Evolutionary conservation across 2,888 invertebrate species (phyloP).

Genomic region (Platycnemis pennipes): DNA sequence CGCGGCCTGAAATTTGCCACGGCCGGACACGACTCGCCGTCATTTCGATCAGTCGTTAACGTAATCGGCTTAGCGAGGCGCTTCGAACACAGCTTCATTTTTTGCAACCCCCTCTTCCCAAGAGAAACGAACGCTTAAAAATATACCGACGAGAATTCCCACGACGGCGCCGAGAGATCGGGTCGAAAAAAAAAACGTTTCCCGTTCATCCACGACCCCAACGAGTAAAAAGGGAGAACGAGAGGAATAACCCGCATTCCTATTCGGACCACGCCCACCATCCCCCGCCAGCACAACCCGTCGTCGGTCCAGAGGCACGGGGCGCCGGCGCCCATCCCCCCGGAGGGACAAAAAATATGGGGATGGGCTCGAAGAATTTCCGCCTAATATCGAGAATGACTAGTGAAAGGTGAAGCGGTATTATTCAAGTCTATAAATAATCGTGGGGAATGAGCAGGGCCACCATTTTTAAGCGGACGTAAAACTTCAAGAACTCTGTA

Average conservation of each 20-base stretch:
- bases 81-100: neutral
- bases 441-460: neutral
- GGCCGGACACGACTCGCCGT: neutral
- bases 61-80: conserved; percentile 22
- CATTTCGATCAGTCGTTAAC: conserved; percentile 16
- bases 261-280: neutral
- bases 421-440: neutral
- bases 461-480: too few relatives aligned
- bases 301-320: neutral
- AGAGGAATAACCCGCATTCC: conserved; percentile 24
- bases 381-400: neutral
- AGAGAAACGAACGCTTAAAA: conserved; percentile 12
- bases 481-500: too few relatives aligned
- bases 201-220: neutral
- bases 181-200: neutral
- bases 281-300: neutral
- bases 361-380: neutral
- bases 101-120: neutral
- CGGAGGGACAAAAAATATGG: neutral
- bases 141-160: conserved; percentile 16
- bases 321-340: neutral
- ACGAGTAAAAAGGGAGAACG: neutral
- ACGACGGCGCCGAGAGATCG: neutral
- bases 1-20: neutral
- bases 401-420: neutral